Percentiles rank a stretch among this genome's conserved stretches.
Conservation (phyloP, 2,797 vertebrate species). For the Gymnocypris eckloni region DNA sequence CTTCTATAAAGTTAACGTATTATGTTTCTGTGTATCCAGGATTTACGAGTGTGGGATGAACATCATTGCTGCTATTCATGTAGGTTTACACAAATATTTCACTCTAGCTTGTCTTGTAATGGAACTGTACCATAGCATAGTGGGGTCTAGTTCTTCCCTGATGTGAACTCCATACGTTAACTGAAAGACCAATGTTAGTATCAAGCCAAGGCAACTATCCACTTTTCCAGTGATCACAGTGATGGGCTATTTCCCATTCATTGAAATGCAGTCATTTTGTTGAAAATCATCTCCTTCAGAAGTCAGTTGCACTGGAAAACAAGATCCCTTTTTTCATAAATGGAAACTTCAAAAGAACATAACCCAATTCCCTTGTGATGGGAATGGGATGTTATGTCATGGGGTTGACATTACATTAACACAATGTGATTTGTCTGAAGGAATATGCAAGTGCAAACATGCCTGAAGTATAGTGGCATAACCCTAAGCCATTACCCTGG, state of each 20-base stretch:
- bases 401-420: too few relatives aligned
- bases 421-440: too few relatives aligned
- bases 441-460: too few relatives aligned
- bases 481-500: too few relatives aligned
- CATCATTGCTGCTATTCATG: constrained; percentile 61
- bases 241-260: neutral
- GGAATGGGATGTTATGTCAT: too few relatives aligned
- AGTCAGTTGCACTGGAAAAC: too few relatives aligned
- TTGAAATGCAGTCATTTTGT: neutral
- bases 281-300: too few relatives aligned
- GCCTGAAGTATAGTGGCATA: too few relatives aligned
- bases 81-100: constrained; percentile 36
- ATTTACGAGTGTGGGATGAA: constrained; percentile 58
- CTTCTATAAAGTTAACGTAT: neutral
- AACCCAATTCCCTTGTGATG: too few relatives aligned
- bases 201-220: neutral
- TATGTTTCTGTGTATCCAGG: constrained; percentile 44
- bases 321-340: too few relatives aligned
- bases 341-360: too few relatives aligned
- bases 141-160: neutral
- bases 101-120: neutral
- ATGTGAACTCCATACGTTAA: neutral
- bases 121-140: neutral
- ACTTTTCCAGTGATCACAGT: neutral
- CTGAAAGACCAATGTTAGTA: neutral